Percentiles rank a stretch among this genome's conserved stretches.
These are phyloP conservation scores for Meliscaeva auricollis DNA, from an alignment of 2,888 invertebrate species.

Conservation along the genomic window DNA sequence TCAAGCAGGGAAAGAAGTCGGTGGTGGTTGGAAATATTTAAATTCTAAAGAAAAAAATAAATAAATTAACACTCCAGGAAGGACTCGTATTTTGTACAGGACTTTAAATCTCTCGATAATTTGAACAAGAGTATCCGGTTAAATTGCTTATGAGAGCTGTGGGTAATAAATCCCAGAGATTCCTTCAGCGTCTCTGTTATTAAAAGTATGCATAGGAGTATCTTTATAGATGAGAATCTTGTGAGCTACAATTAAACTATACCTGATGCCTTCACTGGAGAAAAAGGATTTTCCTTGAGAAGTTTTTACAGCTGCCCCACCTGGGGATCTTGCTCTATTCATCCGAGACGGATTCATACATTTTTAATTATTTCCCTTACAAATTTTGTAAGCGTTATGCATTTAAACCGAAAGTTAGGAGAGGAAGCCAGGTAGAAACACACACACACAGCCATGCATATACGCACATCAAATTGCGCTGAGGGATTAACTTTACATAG, in stretches of 20 bases:
- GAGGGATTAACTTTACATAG: slow-evolving; percentile 18
- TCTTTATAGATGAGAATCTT: background rate
- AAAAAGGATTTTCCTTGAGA: slow-evolving; percentile 6
- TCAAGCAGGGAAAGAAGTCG: slow-evolving; percentile 46
- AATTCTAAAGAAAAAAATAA: slow-evolving; percentile 45
- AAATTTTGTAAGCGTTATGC: slow-evolving; percentile 54
- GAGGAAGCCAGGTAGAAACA: slow-evolving; percentile 4
- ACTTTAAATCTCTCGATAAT: slow-evolving; percentile 68
- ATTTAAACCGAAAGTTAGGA: slow-evolving; percentile 60
- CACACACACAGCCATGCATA: background rate
- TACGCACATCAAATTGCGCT: background rate
- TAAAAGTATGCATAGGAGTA: background rate
- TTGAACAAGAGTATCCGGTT: slow-evolving; percentile 58
- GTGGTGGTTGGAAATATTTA: background rate
- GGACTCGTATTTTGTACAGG: slow-evolving; percentile 12
- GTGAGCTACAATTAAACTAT: background rate
- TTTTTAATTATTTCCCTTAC: slow-evolving; percentile 65
- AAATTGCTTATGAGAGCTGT: slow-evolving; percentile 39
- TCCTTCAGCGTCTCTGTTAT: background rate
- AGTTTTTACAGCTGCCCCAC: slow-evolving; percentile 21
- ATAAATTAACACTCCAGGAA: slow-evolving; percentile 52
- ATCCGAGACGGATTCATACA: slow-evolving; percentile 47
- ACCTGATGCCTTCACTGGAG: too few species aligned
- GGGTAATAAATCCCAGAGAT: slow-evolving; percentile 45
- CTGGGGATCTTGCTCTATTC: slow-evolving; percentile 10